These are phyloP conservation scores for Leptobrachium leishanense DNA, from an alignment of 2,113 vertebrate species.

Conservation along the genomic window DNA sequence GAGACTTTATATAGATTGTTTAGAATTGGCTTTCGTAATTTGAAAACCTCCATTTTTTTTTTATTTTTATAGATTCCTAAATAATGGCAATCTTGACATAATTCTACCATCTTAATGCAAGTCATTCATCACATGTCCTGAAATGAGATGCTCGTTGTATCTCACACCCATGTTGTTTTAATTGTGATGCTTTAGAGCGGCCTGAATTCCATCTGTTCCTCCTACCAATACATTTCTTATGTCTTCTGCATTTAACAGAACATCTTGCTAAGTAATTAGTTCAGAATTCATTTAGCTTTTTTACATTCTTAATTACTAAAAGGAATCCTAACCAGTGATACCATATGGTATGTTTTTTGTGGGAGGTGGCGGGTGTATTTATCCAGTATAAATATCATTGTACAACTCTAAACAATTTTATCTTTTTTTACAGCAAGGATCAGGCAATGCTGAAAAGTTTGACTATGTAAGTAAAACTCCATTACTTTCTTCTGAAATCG, in stretches of 20 bases:
- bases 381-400: background rate
- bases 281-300: background rate
- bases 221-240: background rate
- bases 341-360: background rate
- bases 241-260: constrained; percentile 1
- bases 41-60: too few relatives aligned
- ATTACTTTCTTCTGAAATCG: background rate
- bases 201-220: background rate
- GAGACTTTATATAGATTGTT: too few relatives aligned
- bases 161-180: background rate
- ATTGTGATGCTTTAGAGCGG: background rate
- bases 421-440: constrained; percentile 87
- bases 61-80: too few relatives aligned
- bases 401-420: constrained; percentile 51
- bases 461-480: constrained; percentile 86
- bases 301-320: background rate
- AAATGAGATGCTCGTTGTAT: too few relatives aligned
- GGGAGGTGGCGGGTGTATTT: background rate
- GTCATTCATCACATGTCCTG: too few relatives aligned
- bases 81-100: too few relatives aligned
- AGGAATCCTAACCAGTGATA: background rate
- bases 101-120: too few relatives aligned
- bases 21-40: too few relatives aligned
- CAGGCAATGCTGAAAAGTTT: constrained; percentile 95
- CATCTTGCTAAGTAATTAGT: background rate